Conservation (phyloP, 1,140 invertebrate species). For the Matsumurasca onukii region DNA sequence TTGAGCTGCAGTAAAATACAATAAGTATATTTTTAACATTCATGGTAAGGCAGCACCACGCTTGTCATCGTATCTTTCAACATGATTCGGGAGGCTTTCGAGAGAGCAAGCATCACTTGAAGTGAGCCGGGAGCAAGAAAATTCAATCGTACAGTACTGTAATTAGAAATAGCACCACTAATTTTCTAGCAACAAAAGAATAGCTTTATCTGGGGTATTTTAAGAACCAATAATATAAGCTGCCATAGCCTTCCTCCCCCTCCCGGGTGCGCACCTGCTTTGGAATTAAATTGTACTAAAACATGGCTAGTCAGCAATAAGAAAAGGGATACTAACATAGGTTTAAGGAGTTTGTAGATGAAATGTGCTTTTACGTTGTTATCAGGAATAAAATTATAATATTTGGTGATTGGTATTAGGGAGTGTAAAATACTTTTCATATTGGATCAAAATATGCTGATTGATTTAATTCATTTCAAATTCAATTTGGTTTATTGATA, state of each 20-base stretch:
- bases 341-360: neutral
- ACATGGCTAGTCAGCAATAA: neutral
- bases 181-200: too few species aligned
- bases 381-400: neutral
- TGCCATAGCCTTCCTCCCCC: neutral
- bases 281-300: neutral
- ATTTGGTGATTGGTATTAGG: neutral
- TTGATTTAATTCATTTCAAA: neutral
- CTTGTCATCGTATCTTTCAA: too few species aligned
- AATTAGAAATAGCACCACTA: too few species aligned
- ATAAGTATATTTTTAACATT: too few species aligned
- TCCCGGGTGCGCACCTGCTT: neutral
- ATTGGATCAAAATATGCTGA: neutral
- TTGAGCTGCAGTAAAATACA: too few species aligned
- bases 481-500: neutral
- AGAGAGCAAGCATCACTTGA: too few species aligned
- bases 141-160: too few species aligned
- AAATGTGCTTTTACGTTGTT: neutral
- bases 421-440: neutral
- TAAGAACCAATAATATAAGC: neutral
- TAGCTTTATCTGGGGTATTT: neutral
- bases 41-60: too few species aligned
- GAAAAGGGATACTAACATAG: neutral
- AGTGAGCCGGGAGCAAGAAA: too few species aligned
- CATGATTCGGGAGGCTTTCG: too few species aligned